Base-by-base conservation (phyloP, 2,797 vertebrate species). In the Sebastolobus alascanus region DNA sequence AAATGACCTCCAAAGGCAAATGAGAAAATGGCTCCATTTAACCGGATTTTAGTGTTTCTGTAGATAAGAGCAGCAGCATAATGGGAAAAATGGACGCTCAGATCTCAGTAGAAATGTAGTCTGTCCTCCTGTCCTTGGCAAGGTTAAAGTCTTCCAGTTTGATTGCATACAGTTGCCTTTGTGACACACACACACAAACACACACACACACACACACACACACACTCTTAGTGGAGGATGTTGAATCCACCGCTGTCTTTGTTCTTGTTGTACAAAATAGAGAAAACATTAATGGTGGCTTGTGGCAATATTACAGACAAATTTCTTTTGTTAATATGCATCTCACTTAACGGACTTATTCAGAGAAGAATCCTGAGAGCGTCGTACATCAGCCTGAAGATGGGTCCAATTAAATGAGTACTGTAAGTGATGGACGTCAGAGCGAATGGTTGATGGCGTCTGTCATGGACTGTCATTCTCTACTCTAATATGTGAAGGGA, bases 1-100 rank as follows among this genome's bases (percentile, higher is more conserved):
- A 93, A 94, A 92, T 89, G 94, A 94, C 94, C 94, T 94, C 91
- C 66, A 93, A 92, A 94, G 87, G 92, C 90, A 95, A 95, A 94
- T 95, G 92, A 94, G 92, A 94, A 93, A 94, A 94, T 90, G 91
- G 92, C 91, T 94, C 87, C 87, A 90, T 94, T 94, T 94, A 95
- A 94, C 91, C 77, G 91, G 94, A 95, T 95, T 94, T 95, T 87
- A 93, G 90, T 90, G 87, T 94, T 95, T 95, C 92, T 92, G 89
- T 88, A 94, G 94, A 95, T 95, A 94, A 94, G 92, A 95, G 92
- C 90, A 79, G 90, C 79, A 50, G 89, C 87, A 86, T 95, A 93
- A 94, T 95, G 89, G 90, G 80, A 90, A 93, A 50, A 94, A 92
- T 87, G 89, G 88, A 88, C 29, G 74, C 90, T 92, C 83, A 90